These are phyloP conservation scores for Aphelenchoides avenae DNA, from an alignment of 1,140 invertebrate species.

Conservation along the genomic window DNA sequence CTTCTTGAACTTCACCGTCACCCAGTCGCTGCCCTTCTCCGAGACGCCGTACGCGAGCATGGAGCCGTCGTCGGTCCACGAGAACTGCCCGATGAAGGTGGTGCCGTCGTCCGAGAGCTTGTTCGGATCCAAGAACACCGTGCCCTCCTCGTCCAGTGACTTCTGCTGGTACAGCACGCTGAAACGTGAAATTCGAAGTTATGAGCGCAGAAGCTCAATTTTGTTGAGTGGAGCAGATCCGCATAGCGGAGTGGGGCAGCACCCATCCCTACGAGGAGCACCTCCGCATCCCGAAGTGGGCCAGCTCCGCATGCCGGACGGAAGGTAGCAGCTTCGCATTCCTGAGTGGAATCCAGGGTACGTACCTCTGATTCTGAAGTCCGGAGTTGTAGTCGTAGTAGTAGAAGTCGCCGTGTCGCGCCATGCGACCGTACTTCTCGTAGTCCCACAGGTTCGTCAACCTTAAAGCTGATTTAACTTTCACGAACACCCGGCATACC, in stretches of 20 bases:
- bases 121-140: conserved; percentile 92
- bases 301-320: no score
- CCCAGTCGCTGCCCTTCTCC: conserved; percentile 82
- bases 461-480: conserved; percentile 42
- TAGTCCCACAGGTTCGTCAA: conserved; percentile 90
- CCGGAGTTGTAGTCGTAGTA: conserved; percentile 90
- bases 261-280: no score
- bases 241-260: no score
- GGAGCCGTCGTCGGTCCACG: conserved; percentile 84
- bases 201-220: conserved; percentile 3
- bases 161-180: conserved; percentile 90
- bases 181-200: conserved; percentile 18
- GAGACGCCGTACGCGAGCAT: conserved; percentile 85
- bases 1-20: conserved; percentile 68
- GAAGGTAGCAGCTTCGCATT: no score
- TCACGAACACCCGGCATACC: conserved; percentile 60
- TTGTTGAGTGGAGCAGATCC: no score
- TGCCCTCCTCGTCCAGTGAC: conserved; percentile 71
- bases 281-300: no score
- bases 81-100: conserved; percentile 72
- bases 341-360: no score
- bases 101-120: conserved; percentile 85
- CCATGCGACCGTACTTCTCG: conserved; percentile 84
- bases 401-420: conserved; percentile 75
- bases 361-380: conserved; percentile 85